Percentiles rank a stretch among this genome's conserved stretches.
Conservation (phyloP, 2,797 vertebrate genomes). For the Chromobotia macracanthus region DNA sequence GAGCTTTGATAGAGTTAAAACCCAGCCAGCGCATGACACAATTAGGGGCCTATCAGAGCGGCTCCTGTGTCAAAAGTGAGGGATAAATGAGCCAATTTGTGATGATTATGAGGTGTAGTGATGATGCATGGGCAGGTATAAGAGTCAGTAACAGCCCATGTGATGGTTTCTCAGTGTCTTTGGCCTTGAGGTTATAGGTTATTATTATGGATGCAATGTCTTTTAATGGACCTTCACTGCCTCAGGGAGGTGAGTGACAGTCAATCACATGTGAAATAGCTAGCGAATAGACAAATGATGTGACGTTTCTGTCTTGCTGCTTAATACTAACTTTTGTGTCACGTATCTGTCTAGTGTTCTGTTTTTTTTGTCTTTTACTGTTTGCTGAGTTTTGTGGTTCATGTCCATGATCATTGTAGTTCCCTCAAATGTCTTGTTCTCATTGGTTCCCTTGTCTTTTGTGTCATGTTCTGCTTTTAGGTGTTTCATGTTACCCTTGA, state of each 20-base stretch:
- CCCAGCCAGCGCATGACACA: not conserved
- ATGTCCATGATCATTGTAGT: too few relatives aligned
- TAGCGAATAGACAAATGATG: not conserved
- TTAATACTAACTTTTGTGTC: not conserved
- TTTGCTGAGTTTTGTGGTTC: too few relatives aligned
- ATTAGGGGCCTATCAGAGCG: constrained; percentile 8
- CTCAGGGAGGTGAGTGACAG: constrained; percentile 52
- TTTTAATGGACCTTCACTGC: constrained; percentile 60
- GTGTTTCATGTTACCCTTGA: too few relatives aligned
- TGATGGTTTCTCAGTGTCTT: constrained; percentile 60
- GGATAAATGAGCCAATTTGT: constrained; percentile 24
- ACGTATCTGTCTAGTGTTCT: not conserved
- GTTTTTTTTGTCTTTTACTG: too few relatives aligned
- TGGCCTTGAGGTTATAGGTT: constrained; percentile 61
- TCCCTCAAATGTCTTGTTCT: too few relatives aligned
- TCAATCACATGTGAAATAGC: constrained; percentile 29
- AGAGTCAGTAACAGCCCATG: constrained; percentile 56
- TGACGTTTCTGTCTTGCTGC: not conserved
- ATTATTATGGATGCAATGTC: constrained; percentile 59
- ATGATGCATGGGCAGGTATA: constrained; percentile 61
- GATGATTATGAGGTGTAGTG: constrained; percentile 65
- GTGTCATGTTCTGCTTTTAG: too few relatives aligned
- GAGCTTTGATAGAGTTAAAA: not conserved
- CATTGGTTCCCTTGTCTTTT: too few relatives aligned
- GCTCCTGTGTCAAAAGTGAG: constrained; percentile 30